phyloP scores from a whole-genome alignment of 2,797 vertebrate species.

The Picus viridis region DNA sequence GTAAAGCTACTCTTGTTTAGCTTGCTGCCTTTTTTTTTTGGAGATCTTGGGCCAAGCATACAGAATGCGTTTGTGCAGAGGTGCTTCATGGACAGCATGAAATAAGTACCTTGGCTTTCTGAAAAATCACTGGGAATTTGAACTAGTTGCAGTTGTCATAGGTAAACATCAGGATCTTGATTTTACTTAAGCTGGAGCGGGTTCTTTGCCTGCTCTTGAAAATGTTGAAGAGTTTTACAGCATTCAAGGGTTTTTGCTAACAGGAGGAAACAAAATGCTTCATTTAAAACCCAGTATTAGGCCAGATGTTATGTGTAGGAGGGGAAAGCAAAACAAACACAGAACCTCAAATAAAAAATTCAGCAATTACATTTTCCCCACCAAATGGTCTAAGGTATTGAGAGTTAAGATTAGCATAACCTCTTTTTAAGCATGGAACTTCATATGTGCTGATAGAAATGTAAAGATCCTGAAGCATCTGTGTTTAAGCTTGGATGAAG shows the following conservation, averaged over 20 bases:
- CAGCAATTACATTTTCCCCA: neutral
- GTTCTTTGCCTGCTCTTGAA: neutral
- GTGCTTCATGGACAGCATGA: neutral
- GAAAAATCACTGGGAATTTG: neutral
- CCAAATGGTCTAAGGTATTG: neutral
- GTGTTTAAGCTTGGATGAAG: neutral
- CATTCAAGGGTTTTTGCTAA: neutral
- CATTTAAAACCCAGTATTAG: neutral
- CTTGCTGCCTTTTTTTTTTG: slow-evolving; percentile 24
- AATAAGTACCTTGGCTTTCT: neutral
- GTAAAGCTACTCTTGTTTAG: slow-evolving; percentile 1
- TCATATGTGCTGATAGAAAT: neutral
- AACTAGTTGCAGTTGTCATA: neutral
- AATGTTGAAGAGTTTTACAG: accelerated
- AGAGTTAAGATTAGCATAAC: neutral
- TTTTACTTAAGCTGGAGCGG: neutral
- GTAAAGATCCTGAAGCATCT: neutral
- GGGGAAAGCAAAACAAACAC: neutral
- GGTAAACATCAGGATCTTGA: neutral
- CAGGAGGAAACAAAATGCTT: neutral
- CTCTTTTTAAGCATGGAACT: neutral
- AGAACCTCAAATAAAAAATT: neutral
- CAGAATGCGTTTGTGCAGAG: neutral
- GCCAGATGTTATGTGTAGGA: neutral
- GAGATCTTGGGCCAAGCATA: neutral